Evolutionary conservation across 2,113 vertebrate species (phyloP).

Genomic region (Addax nasomaculatus): DNA sequence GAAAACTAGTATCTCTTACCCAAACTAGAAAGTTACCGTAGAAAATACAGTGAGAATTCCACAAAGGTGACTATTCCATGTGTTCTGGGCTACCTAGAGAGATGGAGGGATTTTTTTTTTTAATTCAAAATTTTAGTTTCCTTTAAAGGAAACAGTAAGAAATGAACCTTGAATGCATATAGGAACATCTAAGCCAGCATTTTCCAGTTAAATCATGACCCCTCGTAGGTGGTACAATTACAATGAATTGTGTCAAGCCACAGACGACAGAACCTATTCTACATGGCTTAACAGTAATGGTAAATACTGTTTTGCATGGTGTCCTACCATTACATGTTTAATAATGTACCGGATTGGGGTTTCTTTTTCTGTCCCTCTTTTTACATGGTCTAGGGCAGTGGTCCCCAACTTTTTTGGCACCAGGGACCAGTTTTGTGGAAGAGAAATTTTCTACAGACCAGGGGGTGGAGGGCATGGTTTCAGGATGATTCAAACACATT

Average conservation of each 20-base stretch:
- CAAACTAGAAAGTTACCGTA: not conserved
- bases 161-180: no score
- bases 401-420: not conserved
- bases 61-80: not conserved
- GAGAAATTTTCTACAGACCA: not conserved
- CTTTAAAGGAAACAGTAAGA: not conserved
- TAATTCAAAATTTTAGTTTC: not conserved
- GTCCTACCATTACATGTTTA: not conserved
- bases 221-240: not conserved
- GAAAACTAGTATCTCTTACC: not conserved
- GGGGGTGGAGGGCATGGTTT: not conserved
- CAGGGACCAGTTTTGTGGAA: not conserved
- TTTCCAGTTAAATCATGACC: not conserved
- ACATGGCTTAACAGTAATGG: fast-evolving
- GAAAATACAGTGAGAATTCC: not conserved
- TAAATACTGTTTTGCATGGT: fast-evolving
- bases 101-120: not conserved
- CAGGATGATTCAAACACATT: not conserved
- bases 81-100: not conserved
- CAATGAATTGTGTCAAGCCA: not conserved
- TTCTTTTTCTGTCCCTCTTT: not conserved
- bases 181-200: not conserved
- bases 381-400: not conserved
- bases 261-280: fast-evolving
- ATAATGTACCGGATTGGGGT: not conserved